Conservation (phyloP, 2,888 invertebrate species). For the Ernsta delagoae region DNA sequence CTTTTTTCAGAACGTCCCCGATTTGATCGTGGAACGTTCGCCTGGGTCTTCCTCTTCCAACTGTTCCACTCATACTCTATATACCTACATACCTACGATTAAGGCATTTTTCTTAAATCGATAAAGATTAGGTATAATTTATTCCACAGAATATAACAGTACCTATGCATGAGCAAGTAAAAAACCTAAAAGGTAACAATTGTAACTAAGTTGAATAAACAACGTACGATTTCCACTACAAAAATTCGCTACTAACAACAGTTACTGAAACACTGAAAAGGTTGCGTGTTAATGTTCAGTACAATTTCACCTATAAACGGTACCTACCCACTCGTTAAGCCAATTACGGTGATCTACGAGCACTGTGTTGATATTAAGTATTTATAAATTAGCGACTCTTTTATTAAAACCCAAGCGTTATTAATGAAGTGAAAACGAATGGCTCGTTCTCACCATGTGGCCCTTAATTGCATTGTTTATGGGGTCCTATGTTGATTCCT, state of each 20-base stretch:
- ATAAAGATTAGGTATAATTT: no score
- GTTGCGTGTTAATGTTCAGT: conserved; percentile 67
- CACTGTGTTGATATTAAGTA: conserved; percentile 67
- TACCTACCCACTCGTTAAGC: conserved; percentile 62
- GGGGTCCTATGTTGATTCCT: neutral
- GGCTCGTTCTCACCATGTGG: conserved; percentile 66
- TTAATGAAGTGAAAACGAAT: conserved; percentile 61
- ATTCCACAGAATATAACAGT: no score
- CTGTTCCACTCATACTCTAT: no score
- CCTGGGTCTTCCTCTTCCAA: no score
- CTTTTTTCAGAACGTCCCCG: no score
- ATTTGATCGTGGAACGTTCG: no score
- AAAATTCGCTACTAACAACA: conserved; percentile 6
- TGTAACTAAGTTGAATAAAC: no score
- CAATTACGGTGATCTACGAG: conserved; percentile 80
- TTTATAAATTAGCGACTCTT: conserved; percentile 74
- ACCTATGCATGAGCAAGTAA: no score
- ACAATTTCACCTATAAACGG: conserved; percentile 65
- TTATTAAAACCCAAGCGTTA: conserved; percentile 75
- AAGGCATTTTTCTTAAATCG: no score
- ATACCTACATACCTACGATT: no score
- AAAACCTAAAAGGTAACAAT: no score
- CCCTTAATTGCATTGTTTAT: conserved; percentile 38
- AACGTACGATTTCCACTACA: neutral
- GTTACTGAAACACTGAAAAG: conserved; percentile 37